Percentiles rank a stretch among this genome's conserved stretches.
Conservation (phyloP, 2,888 invertebrate species). For the Antitype chi region DNA sequence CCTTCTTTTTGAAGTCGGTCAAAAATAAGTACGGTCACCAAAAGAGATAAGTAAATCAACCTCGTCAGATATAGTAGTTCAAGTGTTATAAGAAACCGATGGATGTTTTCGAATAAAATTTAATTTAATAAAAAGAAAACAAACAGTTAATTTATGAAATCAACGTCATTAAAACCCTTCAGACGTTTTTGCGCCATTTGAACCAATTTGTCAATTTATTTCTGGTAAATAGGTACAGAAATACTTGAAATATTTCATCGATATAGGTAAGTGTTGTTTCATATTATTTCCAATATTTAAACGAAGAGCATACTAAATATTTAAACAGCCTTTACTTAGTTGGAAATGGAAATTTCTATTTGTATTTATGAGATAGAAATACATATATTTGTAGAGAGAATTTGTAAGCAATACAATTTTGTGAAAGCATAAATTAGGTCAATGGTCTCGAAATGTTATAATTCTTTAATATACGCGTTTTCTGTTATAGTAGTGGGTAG, state of each 20-base stretch:
- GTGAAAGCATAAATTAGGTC: constrained; percentile 8
- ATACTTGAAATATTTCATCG: not conserved
- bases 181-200: not conserved
- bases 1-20: no score
- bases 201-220: not conserved
- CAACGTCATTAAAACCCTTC: no score
- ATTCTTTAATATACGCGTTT: not conserved
- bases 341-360: constrained; percentile 9
- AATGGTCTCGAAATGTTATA: not conserved
- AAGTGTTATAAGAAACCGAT: no score
- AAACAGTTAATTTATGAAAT: no score
- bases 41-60: no score
- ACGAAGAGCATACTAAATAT: constrained; percentile 25
- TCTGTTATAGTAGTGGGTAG: not conserved
- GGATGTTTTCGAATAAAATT: no score
- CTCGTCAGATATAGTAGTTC: no score
- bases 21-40: no score
- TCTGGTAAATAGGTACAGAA: not conserved
- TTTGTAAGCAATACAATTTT: constrained; percentile 36
- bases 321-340: constrained; percentile 28
- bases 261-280: not conserved
- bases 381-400: constrained; percentile 18
- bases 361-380: constrained; percentile 25
- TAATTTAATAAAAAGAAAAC: no score
- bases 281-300: constrained; percentile 10